Conservation (phyloP, 2,113 vertebrate genomes). For the Sylvietta virens region DNA sequence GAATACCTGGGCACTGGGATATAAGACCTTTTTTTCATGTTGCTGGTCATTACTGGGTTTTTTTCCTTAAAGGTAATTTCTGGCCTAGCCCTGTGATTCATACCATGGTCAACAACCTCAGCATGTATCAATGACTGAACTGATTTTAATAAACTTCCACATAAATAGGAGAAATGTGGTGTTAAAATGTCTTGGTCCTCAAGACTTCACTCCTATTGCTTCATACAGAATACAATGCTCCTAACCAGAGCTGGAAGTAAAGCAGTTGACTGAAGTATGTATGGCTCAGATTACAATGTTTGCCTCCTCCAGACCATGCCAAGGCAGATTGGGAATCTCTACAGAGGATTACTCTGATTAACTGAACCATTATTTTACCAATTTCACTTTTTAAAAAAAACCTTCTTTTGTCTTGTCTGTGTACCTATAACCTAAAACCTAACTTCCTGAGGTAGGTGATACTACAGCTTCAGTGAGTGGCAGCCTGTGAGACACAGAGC, state of each 20-base stretch:
- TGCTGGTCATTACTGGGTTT: neutral
- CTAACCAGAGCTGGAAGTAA: neutral
- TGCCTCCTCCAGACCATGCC: neutral
- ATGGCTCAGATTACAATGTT: neutral
- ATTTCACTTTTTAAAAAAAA: neutral
- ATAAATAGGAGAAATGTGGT: neutral
- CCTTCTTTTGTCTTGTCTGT: neutral
- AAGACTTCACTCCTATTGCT: neutral
- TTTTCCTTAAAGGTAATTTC: neutral
- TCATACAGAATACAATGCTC: neutral
- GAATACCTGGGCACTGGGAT: neutral
- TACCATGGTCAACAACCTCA: neutral
- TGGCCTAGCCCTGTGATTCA: neutral
- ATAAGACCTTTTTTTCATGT: neutral
- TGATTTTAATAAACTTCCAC: neutral
- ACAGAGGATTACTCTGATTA: neutral
- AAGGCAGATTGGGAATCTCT: neutral
- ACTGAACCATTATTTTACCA: neutral
- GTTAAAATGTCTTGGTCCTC: neutral
- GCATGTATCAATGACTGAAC: neutral
- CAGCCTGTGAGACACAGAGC: neutral
- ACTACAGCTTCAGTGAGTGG: neutral
- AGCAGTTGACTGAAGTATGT: neutral
- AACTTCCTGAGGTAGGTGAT: neutral
- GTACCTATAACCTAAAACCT: neutral